Conservation (phyloP, 2,888 invertebrate genomes). For the Iselma pallidipennis region DNA sequence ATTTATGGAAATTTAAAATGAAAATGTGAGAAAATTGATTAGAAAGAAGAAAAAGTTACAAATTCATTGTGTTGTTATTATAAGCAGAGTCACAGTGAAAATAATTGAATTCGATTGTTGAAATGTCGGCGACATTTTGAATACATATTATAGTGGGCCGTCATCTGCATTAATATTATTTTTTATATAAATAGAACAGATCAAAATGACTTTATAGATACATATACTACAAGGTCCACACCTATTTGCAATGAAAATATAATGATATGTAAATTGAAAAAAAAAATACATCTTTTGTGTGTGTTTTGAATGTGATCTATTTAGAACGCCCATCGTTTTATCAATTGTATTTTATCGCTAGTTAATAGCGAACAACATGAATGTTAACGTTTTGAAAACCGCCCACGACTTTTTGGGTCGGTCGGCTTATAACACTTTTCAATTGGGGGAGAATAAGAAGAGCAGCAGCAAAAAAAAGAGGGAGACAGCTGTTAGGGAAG, state of each 20-base stretch:
- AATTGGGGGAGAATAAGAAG: neutral
- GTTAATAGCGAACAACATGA: neutral
- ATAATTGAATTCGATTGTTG: slow-evolving; percentile 2
- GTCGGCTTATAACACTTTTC: neutral
- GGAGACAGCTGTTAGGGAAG: slow-evolving; percentile 37
- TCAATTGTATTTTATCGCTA: slow-evolving; percentile 22
- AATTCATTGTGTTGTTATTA: too few relatives aligned
- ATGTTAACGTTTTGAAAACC: slow-evolving; percentile 4
- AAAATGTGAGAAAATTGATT: too few relatives aligned
- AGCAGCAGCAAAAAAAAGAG: neutral
- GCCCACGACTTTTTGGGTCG: slow-evolving; percentile 22
- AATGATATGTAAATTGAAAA: slow-evolving; percentile 22
- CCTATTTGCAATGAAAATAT: slow-evolving; percentile 10
- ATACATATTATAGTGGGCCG: neutral
- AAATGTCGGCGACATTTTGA: neutral
- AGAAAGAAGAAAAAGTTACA: neutral
- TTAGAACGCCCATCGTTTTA: slow-evolving; percentile 24
- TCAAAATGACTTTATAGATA: neutral
- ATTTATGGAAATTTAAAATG: too few relatives aligned
- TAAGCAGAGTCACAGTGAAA: neutral
- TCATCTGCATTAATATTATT: slow-evolving; percentile 5
- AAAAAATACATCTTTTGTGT: slow-evolving; percentile 18
- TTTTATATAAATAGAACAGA: slow-evolving; percentile 2
- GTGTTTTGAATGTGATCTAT: slow-evolving; percentile 29
- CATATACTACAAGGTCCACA: slow-evolving; percentile 14